A percentile compares a stretch with the other conserved stretches of the same genome.
These are phyloP conservation scores for Ursus arctos DNA, from an alignment of 2,113 vertebrate genomes.

Conservation along the genomic window DNA sequence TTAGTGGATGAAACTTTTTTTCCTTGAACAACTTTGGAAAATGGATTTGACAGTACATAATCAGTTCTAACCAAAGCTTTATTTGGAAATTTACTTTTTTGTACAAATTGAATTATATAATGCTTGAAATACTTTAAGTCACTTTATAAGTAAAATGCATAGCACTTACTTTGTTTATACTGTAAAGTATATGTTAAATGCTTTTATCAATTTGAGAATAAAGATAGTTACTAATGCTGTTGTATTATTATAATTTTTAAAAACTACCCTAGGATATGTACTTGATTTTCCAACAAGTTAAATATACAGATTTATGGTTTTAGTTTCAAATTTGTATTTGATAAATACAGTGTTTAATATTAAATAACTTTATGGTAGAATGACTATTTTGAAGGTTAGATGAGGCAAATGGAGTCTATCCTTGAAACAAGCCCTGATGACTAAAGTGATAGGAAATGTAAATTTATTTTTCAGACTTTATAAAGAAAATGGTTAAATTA, in stretches of 20 bases:
- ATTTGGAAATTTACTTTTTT: conserved; percentile 77
- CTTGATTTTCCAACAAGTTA: conserved; percentile 54
- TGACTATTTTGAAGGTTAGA: conserved; percentile 1
- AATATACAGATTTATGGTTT: conserved; percentile 11
- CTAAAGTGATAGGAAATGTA: background rate
- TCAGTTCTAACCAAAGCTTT: conserved; percentile 78
- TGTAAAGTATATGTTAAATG: conserved; percentile 79
- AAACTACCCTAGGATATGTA: background rate
- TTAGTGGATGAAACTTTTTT: conserved; percentile 17
- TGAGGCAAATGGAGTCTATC: conserved; percentile 7
- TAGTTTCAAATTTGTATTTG: conserved; percentile 51
- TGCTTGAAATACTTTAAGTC: conserved; percentile 75
- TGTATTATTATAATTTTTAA: conserved; percentile 60
- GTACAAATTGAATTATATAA: conserved; percentile 76
- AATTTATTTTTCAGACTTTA: background rate
- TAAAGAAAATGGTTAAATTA: conserved; percentile 5
- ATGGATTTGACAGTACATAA: conserved; percentile 68
- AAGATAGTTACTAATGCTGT: conserved; percentile 77
- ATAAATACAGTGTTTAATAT: background rate
- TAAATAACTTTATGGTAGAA: conserved; percentile 27
- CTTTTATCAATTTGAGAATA: conserved; percentile 81
- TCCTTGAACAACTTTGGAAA: conserved; percentile 65
- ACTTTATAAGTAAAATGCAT: conserved; percentile 81
- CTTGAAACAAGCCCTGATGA: conserved; percentile 19
- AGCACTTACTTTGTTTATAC: conserved; percentile 81